phyloP scores from a whole-genome alignment of 2,888 invertebrate genomes.

The Dugesia japonica region DNA sequence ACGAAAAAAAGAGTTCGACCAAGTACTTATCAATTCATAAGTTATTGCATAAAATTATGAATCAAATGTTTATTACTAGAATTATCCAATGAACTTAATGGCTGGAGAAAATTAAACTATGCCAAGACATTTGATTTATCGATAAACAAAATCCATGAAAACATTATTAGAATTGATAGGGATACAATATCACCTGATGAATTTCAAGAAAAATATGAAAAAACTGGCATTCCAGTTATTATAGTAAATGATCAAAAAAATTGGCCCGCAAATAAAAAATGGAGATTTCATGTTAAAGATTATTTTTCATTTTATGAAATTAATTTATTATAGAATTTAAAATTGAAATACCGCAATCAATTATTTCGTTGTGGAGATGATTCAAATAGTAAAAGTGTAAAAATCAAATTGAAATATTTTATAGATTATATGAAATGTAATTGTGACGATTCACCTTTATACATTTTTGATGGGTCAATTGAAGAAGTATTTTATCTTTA shows the following conservation, averaged over 20 bases:
- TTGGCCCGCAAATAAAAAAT: conserved; percentile 80
- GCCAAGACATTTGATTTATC: conserved; percentile 62
- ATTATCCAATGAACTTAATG: conserved; percentile 48
- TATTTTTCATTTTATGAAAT: too few relatives aligned
- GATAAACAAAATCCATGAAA: conserved; percentile 56
- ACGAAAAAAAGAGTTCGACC: too few relatives aligned
- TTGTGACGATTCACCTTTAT: conserved; percentile 91
- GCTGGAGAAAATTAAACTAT: conserved; percentile 69
- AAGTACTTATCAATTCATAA: too few relatives aligned
- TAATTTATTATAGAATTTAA: conserved; percentile 55
- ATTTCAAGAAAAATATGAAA: conserved; percentile 77
- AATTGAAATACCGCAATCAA: conserved; percentile 91
- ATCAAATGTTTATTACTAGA: not conserved
- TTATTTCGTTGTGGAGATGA: conserved; percentile 99
- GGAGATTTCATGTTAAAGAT: conserved; percentile 63
- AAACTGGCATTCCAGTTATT: conserved; percentile 78
- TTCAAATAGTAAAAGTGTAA: conserved; percentile 95
- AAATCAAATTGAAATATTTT: conserved; percentile 74
- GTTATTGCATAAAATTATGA: too few relatives aligned
- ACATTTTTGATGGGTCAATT: conserved; percentile 97
- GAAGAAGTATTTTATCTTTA: conserved; percentile 59
- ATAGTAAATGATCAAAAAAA: conserved; percentile 66
- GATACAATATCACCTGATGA: conserved; percentile 59
- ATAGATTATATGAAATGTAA: conserved; percentile 75
- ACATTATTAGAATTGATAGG: conserved; percentile 68